Evolutionary conservation across 1,140 invertebrate species (phyloP).

Genomic region (Eupeodes corollae): DNA sequence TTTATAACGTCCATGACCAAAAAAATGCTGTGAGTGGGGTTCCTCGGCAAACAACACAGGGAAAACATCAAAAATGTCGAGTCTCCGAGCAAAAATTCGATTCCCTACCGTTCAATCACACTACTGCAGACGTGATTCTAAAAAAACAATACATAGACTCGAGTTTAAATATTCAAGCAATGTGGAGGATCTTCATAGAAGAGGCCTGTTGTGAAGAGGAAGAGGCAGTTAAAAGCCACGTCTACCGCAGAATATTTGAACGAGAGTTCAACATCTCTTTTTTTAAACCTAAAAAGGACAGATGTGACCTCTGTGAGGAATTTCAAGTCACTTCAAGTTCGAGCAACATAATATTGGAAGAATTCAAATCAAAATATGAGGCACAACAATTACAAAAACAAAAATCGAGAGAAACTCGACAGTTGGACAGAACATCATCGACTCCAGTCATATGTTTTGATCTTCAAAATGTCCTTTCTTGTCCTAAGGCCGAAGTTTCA

Average conservation of each 20-base stretch:
- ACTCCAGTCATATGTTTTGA: conserved; percentile 14
- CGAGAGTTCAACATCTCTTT: conserved; percentile 10
- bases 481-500: conserved; percentile 13
- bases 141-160: too few relatives aligned
- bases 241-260: neutral
- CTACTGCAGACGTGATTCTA: too few relatives aligned
- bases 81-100: too few relatives aligned
- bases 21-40: too few relatives aligned
- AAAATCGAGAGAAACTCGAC: neutral
- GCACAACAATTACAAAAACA: neutral
- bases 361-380: neutral
- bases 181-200: too few relatives aligned
- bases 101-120: too few relatives aligned
- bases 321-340: conserved; percentile 3
- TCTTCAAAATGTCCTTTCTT: conserved; percentile 18
- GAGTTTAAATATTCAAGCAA: too few relatives aligned
- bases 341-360: neutral
- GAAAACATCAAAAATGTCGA: too few relatives aligned
- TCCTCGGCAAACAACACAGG: too few relatives aligned
- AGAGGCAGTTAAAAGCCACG: too few relatives aligned
- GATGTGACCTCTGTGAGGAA: conserved; percentile 12
- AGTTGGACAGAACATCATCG: conserved; percentile 7
- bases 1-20: too few relatives aligned
- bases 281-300: conserved; percentile 11
- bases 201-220: too few relatives aligned